Evolutionary conservation across 2,113 vertebrate genomes (phyloP).

Genomic region (Odobenus rosmarus): DNA sequence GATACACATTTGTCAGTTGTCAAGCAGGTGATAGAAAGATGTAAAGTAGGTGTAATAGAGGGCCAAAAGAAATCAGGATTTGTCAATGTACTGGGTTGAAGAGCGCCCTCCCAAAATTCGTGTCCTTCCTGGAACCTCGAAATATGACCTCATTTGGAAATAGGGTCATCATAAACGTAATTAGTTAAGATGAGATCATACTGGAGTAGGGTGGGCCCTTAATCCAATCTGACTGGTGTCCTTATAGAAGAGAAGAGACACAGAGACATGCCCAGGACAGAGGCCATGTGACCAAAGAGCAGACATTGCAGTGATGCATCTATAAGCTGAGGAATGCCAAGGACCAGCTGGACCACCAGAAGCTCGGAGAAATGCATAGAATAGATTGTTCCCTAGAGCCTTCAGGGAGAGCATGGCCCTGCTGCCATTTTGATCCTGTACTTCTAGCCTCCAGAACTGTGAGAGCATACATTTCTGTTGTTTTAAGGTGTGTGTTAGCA

Average conservation of each 20-base stretch:
- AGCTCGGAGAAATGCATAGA: background rate
- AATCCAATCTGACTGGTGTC: background rate
- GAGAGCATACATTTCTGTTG: background rate
- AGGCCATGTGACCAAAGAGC: background rate
- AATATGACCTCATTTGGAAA: background rate
- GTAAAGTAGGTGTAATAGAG: background rate
- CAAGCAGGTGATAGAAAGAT: background rate
- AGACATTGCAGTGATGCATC: background rate
- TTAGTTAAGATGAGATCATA: background rate
- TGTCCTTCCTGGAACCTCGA: background rate
- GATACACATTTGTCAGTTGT: background rate
- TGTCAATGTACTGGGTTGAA: background rate
- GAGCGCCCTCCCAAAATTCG: accelerated
- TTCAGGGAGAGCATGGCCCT: background rate
- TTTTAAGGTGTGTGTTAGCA: background rate
- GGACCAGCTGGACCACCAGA: accelerated
- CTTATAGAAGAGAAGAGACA: background rate
- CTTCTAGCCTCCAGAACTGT: background rate
- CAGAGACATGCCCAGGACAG: background rate
- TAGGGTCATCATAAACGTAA: background rate
- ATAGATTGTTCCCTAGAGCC: background rate
- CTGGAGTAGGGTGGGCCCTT: background rate
- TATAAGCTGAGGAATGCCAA: background rate
- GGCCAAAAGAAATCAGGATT: background rate
- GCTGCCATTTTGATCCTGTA: too few species aligned